phyloP scores from a whole-genome alignment of 2,888 invertebrate species.

The Eudiplozoon nipponicum region DNA sequence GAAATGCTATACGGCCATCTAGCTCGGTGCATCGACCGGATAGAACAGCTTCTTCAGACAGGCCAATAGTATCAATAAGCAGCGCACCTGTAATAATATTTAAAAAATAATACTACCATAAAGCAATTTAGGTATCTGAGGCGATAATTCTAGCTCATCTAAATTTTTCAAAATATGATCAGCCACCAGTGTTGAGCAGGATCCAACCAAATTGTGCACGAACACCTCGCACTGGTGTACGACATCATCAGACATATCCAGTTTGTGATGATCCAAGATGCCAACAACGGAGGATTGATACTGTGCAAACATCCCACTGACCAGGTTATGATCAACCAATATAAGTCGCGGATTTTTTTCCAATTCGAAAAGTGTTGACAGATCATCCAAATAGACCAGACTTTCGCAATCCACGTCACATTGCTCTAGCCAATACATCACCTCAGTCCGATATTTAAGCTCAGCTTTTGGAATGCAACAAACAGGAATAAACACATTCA shows the following conservation, averaged over 20 bases:
- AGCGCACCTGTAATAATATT: not conserved
- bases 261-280: not conserved
- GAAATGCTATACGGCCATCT: too few species aligned
- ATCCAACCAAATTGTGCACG: not conserved
- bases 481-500: not conserved
- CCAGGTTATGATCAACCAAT: not conserved
- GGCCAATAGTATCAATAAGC: not conserved
- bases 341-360: not conserved
- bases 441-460: not conserved
- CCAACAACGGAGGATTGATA: not conserved
- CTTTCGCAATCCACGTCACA: not conserved
- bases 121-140: not conserved
- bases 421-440: not conserved
- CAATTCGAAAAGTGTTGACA: not conserved
- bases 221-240: not conserved
- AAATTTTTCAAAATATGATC: not conserved
- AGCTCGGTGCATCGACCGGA: too few species aligned
- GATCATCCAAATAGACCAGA: not conserved
- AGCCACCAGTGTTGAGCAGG: slow-evolving; percentile 1
- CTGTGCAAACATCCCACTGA: not conserved
- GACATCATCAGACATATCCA: not conserved
- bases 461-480: slow-evolving; percentile 1
- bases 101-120: not conserved
- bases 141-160: not conserved
- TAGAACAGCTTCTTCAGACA: too few species aligned